These are phyloP conservation scores for Phataginus tetradactyla DNA, from an alignment of 2,797 vertebrate genomes.

Conservation along the genomic window DNA sequence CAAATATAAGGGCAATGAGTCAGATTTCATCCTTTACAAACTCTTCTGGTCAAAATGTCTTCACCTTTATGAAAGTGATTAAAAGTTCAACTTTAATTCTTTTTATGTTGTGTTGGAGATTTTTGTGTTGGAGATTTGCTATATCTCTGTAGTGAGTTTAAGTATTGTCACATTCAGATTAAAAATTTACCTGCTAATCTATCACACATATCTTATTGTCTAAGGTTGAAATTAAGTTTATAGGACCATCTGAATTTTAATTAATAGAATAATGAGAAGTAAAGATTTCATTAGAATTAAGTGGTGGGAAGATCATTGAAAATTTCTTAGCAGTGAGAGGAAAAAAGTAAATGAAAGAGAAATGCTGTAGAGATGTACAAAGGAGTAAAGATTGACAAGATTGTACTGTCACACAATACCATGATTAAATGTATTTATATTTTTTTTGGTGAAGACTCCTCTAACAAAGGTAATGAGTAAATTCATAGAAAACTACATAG, in stretches of 20 bases:
- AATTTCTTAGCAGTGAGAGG: not conserved
- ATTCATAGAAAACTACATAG: not conserved
- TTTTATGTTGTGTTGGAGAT: not conserved
- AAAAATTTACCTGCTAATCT: conserved; percentile 45
- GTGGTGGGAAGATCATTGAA: conserved; percentile 51
- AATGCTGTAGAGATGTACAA: conserved; percentile 34
- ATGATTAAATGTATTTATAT: not conserved
- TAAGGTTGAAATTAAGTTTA: conserved; percentile 58
- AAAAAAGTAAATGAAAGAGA: not conserved
- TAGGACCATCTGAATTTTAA: conserved; percentile 42
- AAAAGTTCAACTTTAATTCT: conserved; percentile 38
- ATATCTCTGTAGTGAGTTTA: conserved; percentile 22
- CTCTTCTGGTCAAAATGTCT: not conserved
- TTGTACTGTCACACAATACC: not conserved
- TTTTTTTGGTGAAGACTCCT: not conserved
- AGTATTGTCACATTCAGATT: conserved; percentile 14
- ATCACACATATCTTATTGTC: not conserved
- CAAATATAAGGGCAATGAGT: not conserved
- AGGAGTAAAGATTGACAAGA: not conserved
- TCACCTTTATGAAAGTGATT: not conserved
- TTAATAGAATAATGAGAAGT: not conserved
- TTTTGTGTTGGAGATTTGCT: conserved; percentile 20
- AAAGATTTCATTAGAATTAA: conserved; percentile 53
- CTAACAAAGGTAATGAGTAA: not conserved
- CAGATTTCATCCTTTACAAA: not conserved